Base-by-base conservation (phyloP, 2,888 invertebrate genomes). In the Microctonus brassicae region DNA sequence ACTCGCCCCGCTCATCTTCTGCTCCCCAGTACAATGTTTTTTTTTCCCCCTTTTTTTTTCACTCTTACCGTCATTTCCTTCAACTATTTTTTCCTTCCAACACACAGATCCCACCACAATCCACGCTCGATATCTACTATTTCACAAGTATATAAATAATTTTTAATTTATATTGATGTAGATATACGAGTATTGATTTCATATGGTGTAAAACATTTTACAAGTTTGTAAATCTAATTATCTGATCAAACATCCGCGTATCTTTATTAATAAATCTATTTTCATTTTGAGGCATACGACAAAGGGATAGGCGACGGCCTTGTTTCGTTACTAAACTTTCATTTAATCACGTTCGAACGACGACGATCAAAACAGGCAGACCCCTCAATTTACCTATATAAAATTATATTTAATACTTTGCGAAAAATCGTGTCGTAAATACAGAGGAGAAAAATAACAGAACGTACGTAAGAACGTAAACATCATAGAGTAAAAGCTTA, bases 201-300 rank as follows among this genome's bases (percentile, higher is more conserved):
- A 33, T 5, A 57, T 39, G 39, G 20, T 47, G 36, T 36, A 42
- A 69, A 62, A 75, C 77, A 76, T 77, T 78, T 77, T 76, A 78
- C 75, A 73, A 74, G 72, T 73, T 33, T 29, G 52, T 75, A 81
- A 82, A 84, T 77, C 75, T 77, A 82, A 83, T 84, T 83, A 84
- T 80, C 79, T 79, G 83, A 83, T 83, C 83, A 83, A 84, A 84
- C 81, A 82, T 80, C 73, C 75, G 77, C 75, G 76, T 58, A 17
- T 76, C 79, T 79, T 80, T 82, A 84, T 84, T 84, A 82, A 83
- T 83, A 81, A 83, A 84, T 84, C 82, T 33, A 58, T 34, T 58
- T 58, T 20, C 58, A 33, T 26, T 6, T 4, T 33, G 33, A 20
- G 17, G 6, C 34, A 17, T 20, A 2, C 20, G 33, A 17, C 26